Base-by-base conservation (phyloP, 2,797 vertebrate species). In the Pseudotriccus pelzelni region DNA sequence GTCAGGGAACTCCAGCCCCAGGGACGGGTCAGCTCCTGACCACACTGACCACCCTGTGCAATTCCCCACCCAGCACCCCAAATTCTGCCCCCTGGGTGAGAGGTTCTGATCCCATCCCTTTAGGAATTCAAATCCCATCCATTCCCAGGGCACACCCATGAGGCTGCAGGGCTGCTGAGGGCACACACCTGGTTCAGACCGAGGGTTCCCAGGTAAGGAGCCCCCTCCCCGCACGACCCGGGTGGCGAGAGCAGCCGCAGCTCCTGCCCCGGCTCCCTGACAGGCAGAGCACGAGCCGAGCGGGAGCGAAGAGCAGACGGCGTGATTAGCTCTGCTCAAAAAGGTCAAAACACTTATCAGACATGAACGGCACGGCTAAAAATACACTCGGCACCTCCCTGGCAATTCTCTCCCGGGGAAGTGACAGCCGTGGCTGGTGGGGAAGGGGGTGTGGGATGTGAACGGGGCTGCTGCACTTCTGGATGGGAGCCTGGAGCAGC, bases 261-360 rank as follows among this genome's bases (percentile, higher is more conserved):
- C 89, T 94, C 73, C 89, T 90, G 76, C 69, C 52, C 56, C 4
- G 0, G 44, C 83, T 88, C 69, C 62, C 80, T 18, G 8, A 87
- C 88, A 94, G 93, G 80, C 77, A 93, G 88, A 94, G 80, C 80
- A 76, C 1, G 70, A 92, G 89, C 90, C 44, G 94, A 93, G 94
- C 47, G 15, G 56, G 77, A 92, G 55, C 27, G 72, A 95, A 80
- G 85, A 91, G 90, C 86, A 96, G 93, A 93, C 84, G 5, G 78
- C 64, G 18, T 68, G 77, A 96, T 95, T 96, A 94, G 81, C 90
- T 96, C 90, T 94, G 92, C 90, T 95, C 92, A 89, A 84, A 96
- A 96, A 97, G 95, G 95, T 97, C 93, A 96, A 96, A 96, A 95
- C 94, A 96, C 95, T 97, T 96, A 93, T 87, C 90, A 92, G 93